phyloP scores from a whole-genome alignment of 2,113 vertebrate species.

The Promerops cafer region DNA sequence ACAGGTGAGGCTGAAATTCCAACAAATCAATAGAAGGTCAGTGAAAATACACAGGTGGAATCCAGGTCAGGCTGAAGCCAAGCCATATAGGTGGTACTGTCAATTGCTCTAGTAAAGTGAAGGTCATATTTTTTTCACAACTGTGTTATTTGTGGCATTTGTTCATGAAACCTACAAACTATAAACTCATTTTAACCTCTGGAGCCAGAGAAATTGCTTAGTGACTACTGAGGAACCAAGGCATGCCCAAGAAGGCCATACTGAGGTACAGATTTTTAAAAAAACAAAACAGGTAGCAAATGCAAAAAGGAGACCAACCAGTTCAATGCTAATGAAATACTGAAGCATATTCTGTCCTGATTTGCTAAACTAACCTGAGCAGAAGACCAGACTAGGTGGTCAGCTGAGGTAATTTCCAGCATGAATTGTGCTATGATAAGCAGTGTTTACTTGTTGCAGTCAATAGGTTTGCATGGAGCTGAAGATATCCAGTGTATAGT shows the following conservation, averaged over 20 bases:
- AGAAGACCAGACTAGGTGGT: background rate
- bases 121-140: background rate
- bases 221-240: background rate
- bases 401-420: background rate
- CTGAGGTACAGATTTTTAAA: background rate
- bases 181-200: background rate
- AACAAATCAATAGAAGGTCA: background rate
- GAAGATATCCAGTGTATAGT: background rate
- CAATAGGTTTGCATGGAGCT: background rate
- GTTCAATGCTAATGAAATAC: background rate
- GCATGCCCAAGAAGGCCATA: background rate
- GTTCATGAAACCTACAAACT: background rate
- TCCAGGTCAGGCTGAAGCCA: background rate
- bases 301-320: background rate
- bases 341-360: background rate
- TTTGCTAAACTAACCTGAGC: background rate
- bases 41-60: background rate
- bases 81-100: background rate
- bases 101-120: background rate
- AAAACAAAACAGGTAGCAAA: background rate
- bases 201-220: background rate
- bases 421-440: background rate
- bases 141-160: background rate
- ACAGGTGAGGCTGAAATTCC: background rate
- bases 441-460: background rate